phyloP scores from a whole-genome alignment of 2,888 invertebrate species.

The Drosophila kokeensis region DNA sequence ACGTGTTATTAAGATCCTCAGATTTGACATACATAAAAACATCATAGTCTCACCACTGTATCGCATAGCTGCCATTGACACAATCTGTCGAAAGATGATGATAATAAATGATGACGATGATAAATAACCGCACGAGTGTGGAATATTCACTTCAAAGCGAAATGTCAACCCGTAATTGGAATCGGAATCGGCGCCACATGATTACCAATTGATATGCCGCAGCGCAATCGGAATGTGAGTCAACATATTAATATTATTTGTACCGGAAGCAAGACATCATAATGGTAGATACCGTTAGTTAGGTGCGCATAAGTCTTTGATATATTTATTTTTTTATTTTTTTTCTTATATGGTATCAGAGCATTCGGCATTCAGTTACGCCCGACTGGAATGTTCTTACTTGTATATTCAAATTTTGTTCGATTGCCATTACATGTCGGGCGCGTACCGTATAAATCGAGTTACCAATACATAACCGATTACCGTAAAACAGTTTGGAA shows the following conservation, averaged over 20 bases:
- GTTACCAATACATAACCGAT: too few relatives aligned
- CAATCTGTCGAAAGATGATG: background rate
- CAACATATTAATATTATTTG: background rate
- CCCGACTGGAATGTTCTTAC: too few relatives aligned
- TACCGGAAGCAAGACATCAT: background rate
- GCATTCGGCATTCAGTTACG: too few relatives aligned
- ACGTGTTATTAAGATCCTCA: background rate
- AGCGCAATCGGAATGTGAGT: background rate
- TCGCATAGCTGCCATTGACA: background rate
- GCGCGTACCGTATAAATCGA: background rate
- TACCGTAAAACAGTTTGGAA: background rate
- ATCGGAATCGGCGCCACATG: background rate
- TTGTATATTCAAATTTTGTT: too few relatives aligned
- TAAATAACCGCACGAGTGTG: background rate
- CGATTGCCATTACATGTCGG: too few relatives aligned
- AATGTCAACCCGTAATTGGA: background rate
- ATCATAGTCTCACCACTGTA: background rate
- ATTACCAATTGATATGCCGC: background rate
- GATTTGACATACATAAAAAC: background rate
- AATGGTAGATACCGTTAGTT: background rate
- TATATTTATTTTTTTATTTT: background rate
- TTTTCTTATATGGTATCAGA: background rate
- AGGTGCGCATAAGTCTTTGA: background rate
- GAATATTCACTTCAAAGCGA: background rate
- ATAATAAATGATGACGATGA: background rate